Conservation (phyloP, 2,113 vertebrate genomes). For the Amia ocellicauda region DNA sequence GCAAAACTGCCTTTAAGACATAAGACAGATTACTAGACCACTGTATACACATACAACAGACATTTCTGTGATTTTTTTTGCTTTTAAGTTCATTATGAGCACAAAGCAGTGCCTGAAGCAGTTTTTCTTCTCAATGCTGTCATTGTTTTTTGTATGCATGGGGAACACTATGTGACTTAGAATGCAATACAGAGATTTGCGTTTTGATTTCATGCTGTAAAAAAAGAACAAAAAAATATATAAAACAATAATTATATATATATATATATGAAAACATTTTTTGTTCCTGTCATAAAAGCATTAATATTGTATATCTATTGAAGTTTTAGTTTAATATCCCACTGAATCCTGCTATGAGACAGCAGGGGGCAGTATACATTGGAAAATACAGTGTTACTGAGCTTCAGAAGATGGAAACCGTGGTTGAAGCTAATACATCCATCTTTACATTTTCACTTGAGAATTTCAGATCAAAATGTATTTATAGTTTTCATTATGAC, state of each 20-base stretch:
- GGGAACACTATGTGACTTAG: slow-evolving; percentile 24
- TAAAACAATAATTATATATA: too few relatives aligned
- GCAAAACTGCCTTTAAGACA: slow-evolving; percentile 11
- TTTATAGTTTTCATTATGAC: too few relatives aligned
- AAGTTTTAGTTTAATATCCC: background rate
- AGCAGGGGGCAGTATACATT: slow-evolving; percentile 6
- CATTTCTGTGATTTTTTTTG: slow-evolving; percentile 38
- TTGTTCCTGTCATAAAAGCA: slow-evolving; percentile 14
- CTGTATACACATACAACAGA: slow-evolving; percentile 34
- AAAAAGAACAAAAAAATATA: slow-evolving; percentile 46
- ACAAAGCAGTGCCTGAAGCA: slow-evolving; percentile 45
- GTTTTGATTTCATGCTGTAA: slow-evolving; percentile 36
- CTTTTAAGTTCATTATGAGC: slow-evolving; percentile 41
- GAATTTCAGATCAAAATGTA: too few relatives aligned
- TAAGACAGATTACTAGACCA: too few relatives aligned
- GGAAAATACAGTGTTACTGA: background rate
- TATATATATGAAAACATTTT: slow-evolving; percentile 36
- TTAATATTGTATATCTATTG: slow-evolving; percentile 22
- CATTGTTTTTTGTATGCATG: slow-evolving; percentile 44
- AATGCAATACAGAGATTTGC: slow-evolving; percentile 31
- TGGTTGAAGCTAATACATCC: too few relatives aligned
- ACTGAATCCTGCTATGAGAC: slow-evolving; percentile 11
- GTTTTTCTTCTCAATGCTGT: slow-evolving; percentile 37
- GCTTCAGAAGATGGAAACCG: too few relatives aligned
- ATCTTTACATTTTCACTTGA: too few relatives aligned